phyloP scores from a whole-genome alignment of 2,888 invertebrate species.

The Bursaphelenchus okinawaensis region DNA sequence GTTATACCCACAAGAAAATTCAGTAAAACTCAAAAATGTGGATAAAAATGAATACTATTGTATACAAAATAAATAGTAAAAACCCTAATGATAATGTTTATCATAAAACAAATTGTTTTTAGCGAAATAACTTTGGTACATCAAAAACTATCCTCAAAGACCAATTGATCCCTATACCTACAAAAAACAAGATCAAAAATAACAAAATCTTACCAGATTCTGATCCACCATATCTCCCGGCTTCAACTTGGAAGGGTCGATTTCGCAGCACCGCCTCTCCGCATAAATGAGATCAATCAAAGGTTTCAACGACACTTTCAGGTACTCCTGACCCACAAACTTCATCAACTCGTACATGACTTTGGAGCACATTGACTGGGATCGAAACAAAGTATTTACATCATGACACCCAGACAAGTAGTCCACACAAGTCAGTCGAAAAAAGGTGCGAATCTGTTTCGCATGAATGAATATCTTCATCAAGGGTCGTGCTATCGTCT shows the following conservation, averaged over 20 bases:
- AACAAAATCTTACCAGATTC: slow-evolving; percentile 31
- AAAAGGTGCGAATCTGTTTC: slow-evolving; percentile 41
- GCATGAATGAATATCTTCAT: slow-evolving; percentile 50
- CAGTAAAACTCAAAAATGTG: too few relatives aligned
- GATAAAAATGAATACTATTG: too few relatives aligned
- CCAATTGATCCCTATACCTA: too few relatives aligned
- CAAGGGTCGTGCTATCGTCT: slow-evolving; percentile 44
- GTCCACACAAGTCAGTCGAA: slow-evolving; percentile 41
- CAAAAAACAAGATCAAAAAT: too few relatives aligned
- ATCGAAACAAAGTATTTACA: slow-evolving; percentile 55
- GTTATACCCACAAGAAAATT: too few relatives aligned
- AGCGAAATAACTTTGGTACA: too few relatives aligned
- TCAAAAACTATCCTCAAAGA: too few relatives aligned
- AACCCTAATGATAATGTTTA: too few relatives aligned
- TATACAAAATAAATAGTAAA: too few relatives aligned
- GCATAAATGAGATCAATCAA: slow-evolving; percentile 53
- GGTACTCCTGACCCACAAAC: slow-evolving; percentile 50
- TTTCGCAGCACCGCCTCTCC: slow-evolving; percentile 53
- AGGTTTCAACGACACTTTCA: slow-evolving; percentile 48
- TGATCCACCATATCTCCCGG: slow-evolving; percentile 33
- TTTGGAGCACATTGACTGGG: slow-evolving; percentile 50
- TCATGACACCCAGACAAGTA: slow-evolving; percentile 33
- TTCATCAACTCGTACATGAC: slow-evolving; percentile 55
- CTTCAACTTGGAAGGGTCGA: slow-evolving; percentile 47
- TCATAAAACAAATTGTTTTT: too few relatives aligned